Base-by-base conservation (phyloP, 2,113 vertebrate species). In the Seriola aureovittata region DNA sequence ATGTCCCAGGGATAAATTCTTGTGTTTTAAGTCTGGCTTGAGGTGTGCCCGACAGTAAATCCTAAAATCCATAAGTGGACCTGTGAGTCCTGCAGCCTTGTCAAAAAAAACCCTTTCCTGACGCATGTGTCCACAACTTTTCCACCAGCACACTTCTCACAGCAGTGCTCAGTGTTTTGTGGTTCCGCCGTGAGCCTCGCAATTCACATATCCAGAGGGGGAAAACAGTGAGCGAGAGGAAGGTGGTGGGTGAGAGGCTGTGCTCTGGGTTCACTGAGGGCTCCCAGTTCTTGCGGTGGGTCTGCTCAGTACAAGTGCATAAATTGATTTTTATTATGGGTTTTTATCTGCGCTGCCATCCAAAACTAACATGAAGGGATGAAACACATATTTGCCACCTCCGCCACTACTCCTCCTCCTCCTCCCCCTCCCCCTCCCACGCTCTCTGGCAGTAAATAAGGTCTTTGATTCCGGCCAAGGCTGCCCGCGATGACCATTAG, bases 241-340 rank as follows among this genome's bases (percentile, higher is more conserved):
- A 6, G 32, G 40, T 4, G 23, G 54, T 4, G 87, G 69, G 50
- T 17, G 67, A 63, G 63, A 48, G 76, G 65, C 58, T 36, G 23
- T 29, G 59, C 76, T 85, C 34, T 64, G 89, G 88, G 93, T 90
- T 93, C 90, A 94, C 89, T 88, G 91, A 94, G 90, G 88, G 63
- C 91, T 91, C 58, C 58, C 55, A 85, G 84, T 83, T 88, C 89
- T 93, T 93, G 93, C 72, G 93, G 95, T 94, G 87, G 93, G 94
- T 94, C 93, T 80, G 63, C 73, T 91, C 89, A 93, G 94, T 94
- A 94, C 95, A 94, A 93, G 80, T 80, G 91, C 89, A 92, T 91
- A 93, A 92, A 95, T 93, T 94, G 92, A 94, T 95, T 94, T 94
- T 95, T 93, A 94, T 94, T 90, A 92, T 85, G 81, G 85, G 89